These are phyloP conservation scores for Fragum sueziense DNA, from an alignment of 2,888 invertebrate genomes.

Conservation along the genomic window DNA sequence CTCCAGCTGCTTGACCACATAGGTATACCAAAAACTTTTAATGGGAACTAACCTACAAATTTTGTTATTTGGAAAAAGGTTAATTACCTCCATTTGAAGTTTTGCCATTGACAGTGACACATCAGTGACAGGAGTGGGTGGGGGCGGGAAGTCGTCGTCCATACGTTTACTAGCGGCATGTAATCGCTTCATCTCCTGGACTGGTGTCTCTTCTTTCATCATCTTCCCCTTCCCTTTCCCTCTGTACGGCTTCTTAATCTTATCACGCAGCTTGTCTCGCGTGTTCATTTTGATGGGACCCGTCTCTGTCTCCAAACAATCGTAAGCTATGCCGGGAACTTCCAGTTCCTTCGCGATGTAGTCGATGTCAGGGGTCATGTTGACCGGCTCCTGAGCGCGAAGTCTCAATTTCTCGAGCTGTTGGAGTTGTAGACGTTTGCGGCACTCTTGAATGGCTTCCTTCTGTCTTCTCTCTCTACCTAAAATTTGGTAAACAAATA, in stretches of 20 bases:
- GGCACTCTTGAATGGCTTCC: neutral
- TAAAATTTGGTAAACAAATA: neutral
- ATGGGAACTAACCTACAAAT: too few relatives aligned
- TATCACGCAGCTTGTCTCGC: slow-evolving; percentile 33
- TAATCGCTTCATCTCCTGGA: slow-evolving; percentile 6
- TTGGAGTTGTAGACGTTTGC: neutral
- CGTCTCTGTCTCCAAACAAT: slow-evolving; percentile 33
- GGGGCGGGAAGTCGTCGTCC: neutral
- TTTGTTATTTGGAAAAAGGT: neutral
- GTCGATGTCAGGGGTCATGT: neutral
- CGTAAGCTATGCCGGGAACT: slow-evolving; percentile 13
- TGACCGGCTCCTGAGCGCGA: neutral
- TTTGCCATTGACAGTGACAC: neutral
- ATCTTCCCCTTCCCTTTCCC: slow-evolving; percentile 18
- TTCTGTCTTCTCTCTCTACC: neutral
- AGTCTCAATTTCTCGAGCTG: neutral
- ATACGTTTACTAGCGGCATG: neutral
- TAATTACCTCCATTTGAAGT: neutral
- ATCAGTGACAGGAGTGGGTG: slow-evolving; percentile 9
- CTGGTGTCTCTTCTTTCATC: neutral
- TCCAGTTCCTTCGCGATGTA: neutral
- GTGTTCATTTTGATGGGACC: slow-evolving; percentile 30
- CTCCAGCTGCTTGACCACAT: neutral
- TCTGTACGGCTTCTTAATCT: slow-evolving; percentile 23
- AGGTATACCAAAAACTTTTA: too few relatives aligned